Evolutionary conservation across 2,797 vertebrate genomes (phyloP).

Genomic region (Chaetodon trifasciatus): DNA sequence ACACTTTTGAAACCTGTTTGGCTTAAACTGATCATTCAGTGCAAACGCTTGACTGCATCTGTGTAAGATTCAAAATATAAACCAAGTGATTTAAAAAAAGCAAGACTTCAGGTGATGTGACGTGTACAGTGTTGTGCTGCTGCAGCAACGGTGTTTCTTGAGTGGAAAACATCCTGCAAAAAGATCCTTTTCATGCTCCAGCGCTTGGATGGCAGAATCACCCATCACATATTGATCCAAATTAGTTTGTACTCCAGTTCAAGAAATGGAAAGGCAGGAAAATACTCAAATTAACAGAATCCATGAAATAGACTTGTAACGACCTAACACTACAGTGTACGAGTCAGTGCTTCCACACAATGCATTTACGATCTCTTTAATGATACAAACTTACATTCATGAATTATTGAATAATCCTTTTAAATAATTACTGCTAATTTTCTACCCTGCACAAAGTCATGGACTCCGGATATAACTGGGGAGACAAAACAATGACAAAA

Average conservation of each 20-base stretch:
- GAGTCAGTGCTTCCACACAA: not conserved
- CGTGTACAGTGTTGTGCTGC: not conserved
- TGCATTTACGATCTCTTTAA: not conserved
- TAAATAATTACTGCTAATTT: not conserved
- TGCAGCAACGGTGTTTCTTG: not conserved
- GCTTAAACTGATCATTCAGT: constrained; percentile 3
- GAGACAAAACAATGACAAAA: not conserved
- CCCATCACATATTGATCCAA: constrained; percentile 13
- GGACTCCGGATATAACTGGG: not conserved
- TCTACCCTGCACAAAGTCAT: not conserved
- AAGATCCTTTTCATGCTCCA: not conserved
- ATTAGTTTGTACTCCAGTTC: constrained; percentile 2
- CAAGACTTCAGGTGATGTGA: not conserved
- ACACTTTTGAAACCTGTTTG: not conserved
- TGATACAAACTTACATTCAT: not conserved
- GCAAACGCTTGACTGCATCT: not conserved
- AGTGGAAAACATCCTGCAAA: not conserved
- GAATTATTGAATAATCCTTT: not conserved
- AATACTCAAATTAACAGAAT: not conserved
- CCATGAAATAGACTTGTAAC: not conserved
- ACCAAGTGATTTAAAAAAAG: not conserved
- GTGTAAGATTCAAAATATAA: not conserved
- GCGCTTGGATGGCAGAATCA: not conserved
- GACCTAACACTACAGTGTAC: not conserved
- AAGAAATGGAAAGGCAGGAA: constrained; percentile 1